These are phyloP conservation scores for Drosophila nigricruria DNA, from an alignment of 2,888 invertebrate species.

Conservation along the genomic window DNA sequence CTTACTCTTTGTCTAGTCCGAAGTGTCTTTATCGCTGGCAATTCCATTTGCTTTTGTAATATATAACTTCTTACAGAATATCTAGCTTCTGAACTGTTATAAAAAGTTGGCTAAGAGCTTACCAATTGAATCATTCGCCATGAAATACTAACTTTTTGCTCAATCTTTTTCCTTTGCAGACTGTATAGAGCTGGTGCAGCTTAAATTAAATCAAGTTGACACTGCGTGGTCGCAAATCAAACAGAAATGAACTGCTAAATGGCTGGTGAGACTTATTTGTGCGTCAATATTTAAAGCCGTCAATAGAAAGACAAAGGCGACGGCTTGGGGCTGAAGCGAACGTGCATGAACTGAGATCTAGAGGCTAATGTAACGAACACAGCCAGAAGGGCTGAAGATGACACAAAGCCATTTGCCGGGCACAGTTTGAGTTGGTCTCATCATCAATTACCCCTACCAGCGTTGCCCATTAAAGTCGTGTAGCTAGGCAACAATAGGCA, in stretches of 20 bases:
- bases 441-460: conserved; percentile 62
- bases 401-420: conserved; percentile 21
- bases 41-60: neutral
- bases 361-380: conserved; percentile 38
- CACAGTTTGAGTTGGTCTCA: conserved; percentile 43
- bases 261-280: conserved; percentile 53
- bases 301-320: conserved; percentile 3
- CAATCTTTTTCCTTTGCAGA: conserved; percentile 44
- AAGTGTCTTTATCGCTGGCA: too few species aligned
- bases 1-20: too few species aligned
- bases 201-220: conserved; percentile 30
- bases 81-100: too few species aligned
- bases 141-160: conserved; percentile 43
- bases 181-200: conserved; percentile 3
- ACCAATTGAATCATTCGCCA: conserved; percentile 39
- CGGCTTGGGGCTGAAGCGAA: conserved; percentile 17
- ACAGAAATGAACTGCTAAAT: conserved; percentile 71
- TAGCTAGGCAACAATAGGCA: conserved; percentile 19
- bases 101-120: conserved; percentile 26
- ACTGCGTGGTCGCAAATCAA: conserved; percentile 53
- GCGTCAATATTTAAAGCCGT: conserved; percentile 36
- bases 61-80: conserved; percentile 3
- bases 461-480: conserved; percentile 46
- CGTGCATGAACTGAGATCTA: conserved; percentile 61
- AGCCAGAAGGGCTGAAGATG: conserved; percentile 30